Evolutionary conservation across 2,888 invertebrate species (phyloP).

Genomic region (Fragum whitleyi): DNA sequence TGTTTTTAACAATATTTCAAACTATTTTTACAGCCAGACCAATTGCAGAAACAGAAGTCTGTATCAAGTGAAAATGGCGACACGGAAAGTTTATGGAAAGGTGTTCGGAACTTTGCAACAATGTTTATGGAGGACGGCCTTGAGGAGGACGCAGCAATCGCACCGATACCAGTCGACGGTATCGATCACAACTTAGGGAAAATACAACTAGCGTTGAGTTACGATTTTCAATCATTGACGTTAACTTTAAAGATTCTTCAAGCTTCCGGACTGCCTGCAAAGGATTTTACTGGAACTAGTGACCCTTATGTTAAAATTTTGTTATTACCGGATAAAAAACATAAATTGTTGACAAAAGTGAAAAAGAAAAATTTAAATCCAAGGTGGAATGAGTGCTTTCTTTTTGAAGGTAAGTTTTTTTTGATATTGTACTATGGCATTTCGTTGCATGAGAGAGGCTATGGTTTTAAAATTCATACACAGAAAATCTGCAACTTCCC

Average conservation of each 20-base stretch:
- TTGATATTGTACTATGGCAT: too few relatives aligned
- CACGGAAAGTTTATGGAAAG: slow-evolving; percentile 75
- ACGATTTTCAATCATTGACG: slow-evolving; percentile 83
- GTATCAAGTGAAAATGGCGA: slow-evolving; percentile 61
- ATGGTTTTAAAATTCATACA: too few relatives aligned
- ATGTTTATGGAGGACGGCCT: slow-evolving; percentile 79
- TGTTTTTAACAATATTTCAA: background rate
- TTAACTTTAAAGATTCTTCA: slow-evolving; percentile 82
- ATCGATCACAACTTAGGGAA: slow-evolving; percentile 81
- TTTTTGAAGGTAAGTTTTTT: slow-evolving; percentile 87
- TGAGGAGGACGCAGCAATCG: slow-evolving; percentile 61
- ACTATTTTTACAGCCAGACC: slow-evolving; percentile 10
- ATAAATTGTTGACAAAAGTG: slow-evolving; percentile 84
- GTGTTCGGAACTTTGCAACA: slow-evolving; percentile 77
- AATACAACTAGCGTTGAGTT: slow-evolving; percentile 81
- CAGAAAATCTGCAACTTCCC: too few relatives aligned
- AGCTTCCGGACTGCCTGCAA: slow-evolving; percentile 83
- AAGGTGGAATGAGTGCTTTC: slow-evolving; percentile 85
- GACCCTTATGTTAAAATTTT: slow-evolving; percentile 85
- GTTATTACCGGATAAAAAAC: slow-evolving; percentile 83
- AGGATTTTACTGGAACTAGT: slow-evolving; percentile 85
- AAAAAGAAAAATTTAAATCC: slow-evolving; percentile 85
- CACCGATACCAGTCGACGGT: slow-evolving; percentile 72
- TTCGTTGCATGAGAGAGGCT: too few relatives aligned
- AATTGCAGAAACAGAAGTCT: slow-evolving; percentile 16